Evolutionary conservation across 1,140 invertebrate genomes (phyloP), one percentile per base, ranked within the genome.

Genomic region (Alviniconcha marisindica): DNA sequence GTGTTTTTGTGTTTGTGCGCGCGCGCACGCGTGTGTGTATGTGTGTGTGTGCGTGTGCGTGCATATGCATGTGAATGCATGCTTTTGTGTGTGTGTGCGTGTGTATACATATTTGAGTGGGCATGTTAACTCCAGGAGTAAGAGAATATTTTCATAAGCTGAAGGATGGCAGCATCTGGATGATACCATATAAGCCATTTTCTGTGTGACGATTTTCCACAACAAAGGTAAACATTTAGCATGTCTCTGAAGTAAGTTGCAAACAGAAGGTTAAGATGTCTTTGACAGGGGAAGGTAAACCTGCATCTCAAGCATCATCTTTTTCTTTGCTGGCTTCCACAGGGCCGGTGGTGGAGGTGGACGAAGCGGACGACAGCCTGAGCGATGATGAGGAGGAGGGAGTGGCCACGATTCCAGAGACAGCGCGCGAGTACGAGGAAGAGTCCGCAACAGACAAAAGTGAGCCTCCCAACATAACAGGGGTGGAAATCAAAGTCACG

Each of bases 301-400:
- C n/a, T n/a, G n/a, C n/a, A n/a, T n/a, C 44, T 48, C 44, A 54
- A 10, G 31, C 63, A 40, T 7, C 40, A 66, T n/a, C 18, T 84
- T 78, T 54, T 48, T 69, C 28, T 66, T 66, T n/a, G 21, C 54
- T 82, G 51, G 24, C n/a, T 71, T 38, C 82, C 77, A 1, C 71
- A 91, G 90, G 90, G 90, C 90, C 90, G 21, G 89, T 91, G 51
- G 86, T 90, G 79, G 86, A 90, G n/a, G 90, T 91, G 63, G 90
- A 90, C 51, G 88, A 80, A 10, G 89, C 87, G n/a, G 89, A 89
- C 69, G 82, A 54, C 51, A 85, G 90, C 48, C 88, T 85, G 83
- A 90, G 90, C 82, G 92, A 92, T 77, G 91, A 92, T 78, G 88
- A 92, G 38, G 87, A 88, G 15, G 85, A 87, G 77, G 83, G 87